phyloP scores from a whole-genome alignment of 2,113 vertebrate genomes.

The Lycaon pictus region DNA sequence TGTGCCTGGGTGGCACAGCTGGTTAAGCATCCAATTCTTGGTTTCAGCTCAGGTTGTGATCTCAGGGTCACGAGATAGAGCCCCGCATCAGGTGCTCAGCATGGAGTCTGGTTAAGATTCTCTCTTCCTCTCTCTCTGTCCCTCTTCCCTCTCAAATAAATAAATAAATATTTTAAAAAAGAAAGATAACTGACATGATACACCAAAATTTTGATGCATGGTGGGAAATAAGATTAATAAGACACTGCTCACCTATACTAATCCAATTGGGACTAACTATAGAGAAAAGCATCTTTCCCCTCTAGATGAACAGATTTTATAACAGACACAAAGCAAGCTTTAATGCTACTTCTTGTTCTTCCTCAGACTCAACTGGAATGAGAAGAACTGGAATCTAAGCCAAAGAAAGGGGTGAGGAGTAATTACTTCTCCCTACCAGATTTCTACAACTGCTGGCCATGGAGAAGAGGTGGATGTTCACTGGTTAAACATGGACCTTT shows the following conservation, averaged over 20 bases:
- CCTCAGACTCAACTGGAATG: background rate
- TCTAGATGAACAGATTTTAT: background rate
- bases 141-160: background rate
- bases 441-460: fast-evolving
- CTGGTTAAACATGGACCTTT: background rate
- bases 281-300: too few relatives aligned
- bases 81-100: background rate
- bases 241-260: too few relatives aligned
- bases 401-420: background rate
- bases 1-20: background rate
- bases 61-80: background rate
- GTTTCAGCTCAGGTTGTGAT: background rate
- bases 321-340: background rate
- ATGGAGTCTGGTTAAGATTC: background rate
- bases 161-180: background rate
- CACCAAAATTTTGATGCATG: too few relatives aligned
- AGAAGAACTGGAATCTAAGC: background rate
- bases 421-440: background rate
- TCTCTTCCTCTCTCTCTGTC: background rate
- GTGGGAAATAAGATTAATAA: background rate
- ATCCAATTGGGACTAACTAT: fast-evolving
- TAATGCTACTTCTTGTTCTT: background rate
- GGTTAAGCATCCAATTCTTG: background rate
- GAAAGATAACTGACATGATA: background rate
- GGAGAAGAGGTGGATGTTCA: background rate